Conservation (phyloP, 2,113 vertebrate genomes). For the Nicator chloris region DNA sequence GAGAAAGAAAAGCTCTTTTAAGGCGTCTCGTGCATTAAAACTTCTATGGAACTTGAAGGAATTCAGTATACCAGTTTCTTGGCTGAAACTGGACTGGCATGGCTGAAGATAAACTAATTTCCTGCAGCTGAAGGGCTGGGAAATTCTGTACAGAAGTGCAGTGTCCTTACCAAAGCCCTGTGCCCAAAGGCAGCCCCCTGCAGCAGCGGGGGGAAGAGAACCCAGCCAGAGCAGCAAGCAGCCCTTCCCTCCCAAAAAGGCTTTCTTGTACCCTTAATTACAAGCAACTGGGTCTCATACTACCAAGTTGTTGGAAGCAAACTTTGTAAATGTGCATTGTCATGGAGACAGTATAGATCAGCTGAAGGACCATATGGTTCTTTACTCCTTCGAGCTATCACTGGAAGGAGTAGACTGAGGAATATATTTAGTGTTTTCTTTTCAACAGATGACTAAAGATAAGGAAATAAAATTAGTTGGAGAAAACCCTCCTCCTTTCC, state of each 20-base stretch:
- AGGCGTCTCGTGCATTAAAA: neutral
- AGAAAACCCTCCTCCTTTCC: slow-evolving; percentile 57
- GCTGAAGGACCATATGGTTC: slow-evolving; percentile 67
- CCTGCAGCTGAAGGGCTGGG: neutral
- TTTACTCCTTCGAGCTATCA: slow-evolving; percentile 68
- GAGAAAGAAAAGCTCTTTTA: neutral
- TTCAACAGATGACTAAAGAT: slow-evolving; percentile 63
- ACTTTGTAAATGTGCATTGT: slow-evolving; percentile 66
- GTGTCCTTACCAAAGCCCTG: accelerated
- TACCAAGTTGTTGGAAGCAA: slow-evolving; percentile 28
- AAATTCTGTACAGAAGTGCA: neutral
- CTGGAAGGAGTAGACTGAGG: slow-evolving; percentile 61
- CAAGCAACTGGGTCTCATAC: neutral
- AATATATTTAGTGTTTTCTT: slow-evolving; percentile 64
- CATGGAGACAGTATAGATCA: slow-evolving; percentile 65
- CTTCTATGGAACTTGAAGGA: neutral
- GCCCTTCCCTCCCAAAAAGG: neutral
- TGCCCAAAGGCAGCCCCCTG: neutral
- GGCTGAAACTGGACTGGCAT: neutral
- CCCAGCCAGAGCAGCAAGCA: neutral
- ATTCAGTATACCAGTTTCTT: neutral
- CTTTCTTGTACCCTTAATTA: neutral
- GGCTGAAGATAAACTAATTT: neutral
- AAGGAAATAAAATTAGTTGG: slow-evolving; percentile 64
- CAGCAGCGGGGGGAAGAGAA: neutral